phyloP scores from a whole-genome alignment of 2,113 vertebrate genomes.

The Ibidorhyncha struthersii region DNA sequence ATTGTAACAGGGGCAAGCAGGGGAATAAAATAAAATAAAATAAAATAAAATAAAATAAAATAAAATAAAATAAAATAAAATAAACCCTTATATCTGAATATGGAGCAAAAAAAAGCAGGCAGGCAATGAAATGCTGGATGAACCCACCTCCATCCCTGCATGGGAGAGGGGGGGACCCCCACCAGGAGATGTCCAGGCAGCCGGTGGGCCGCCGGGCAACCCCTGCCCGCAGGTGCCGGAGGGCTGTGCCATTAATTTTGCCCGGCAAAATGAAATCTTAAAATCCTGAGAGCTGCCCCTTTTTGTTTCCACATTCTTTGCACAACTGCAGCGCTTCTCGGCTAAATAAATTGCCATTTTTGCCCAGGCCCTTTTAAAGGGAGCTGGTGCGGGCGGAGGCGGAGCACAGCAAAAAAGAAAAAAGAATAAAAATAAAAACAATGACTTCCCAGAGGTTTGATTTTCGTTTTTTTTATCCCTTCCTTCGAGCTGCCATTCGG shows the following conservation, averaged over 20 bases:
- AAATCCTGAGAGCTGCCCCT: neutral
- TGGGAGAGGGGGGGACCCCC: rapidly evolving
- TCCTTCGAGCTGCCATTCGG: neutral
- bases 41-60: too few relatives aligned
- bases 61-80: neutral
- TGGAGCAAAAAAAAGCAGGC: neutral
- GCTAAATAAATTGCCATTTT: neutral
- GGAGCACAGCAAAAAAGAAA: neutral
- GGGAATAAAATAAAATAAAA: neutral
- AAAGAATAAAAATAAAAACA: neutral
- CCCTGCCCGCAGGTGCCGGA: neutral
- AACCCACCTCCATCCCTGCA: neutral
- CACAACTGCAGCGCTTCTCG: neutral
- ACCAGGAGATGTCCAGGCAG: neutral
- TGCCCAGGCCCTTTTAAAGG: neutral
- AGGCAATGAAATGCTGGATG: rapidly evolving
- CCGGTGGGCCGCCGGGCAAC: neutral
- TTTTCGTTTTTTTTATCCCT: too few relatives aligned
- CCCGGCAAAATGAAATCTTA: neutral
- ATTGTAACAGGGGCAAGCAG: neutral
- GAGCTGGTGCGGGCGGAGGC: neutral
- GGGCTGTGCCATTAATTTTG: too few relatives aligned
- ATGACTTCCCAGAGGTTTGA: neutral
- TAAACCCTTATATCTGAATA: neutral
- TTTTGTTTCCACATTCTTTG: neutral